Evolutionary conservation across 30 jellyfish, hydroid and myxozoan genomes (phyloP).

Genomic region (Pelagia noctiluca): DNA sequence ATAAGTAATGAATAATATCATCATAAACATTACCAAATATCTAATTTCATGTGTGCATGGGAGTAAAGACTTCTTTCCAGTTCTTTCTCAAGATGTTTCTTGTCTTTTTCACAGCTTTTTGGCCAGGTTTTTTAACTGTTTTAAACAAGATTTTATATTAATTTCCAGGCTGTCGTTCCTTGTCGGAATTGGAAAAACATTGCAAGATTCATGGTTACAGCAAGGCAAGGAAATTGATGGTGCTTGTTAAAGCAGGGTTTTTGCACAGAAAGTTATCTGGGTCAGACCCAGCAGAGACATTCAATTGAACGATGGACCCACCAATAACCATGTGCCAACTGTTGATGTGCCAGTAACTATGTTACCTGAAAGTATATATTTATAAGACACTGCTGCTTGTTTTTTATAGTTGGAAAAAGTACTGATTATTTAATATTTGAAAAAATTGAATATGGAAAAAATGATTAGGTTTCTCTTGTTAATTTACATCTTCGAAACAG

Average conservation of each 20-base stretch:
- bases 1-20: not conserved
- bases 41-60: not conserved
- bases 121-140: not conserved
- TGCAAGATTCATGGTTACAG: not conserved
- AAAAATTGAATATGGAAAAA: not conserved
- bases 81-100: not conserved
- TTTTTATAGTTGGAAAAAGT: not conserved
- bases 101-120: not conserved
- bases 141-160: no score
- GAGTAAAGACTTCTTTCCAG: constrained; percentile 1
- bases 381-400: constrained; percentile 2
- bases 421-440: not conserved
- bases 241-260: not conserved
- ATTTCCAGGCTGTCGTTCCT: not conserved
- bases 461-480: not conserved
- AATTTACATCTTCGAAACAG: no score
- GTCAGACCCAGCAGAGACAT: constrained; percentile 5
- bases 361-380: not conserved
- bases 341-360: not conserved
- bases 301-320: not conserved
- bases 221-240: constrained; percentile 3
- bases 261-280: constrained; percentile 2
- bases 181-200: not conserved
- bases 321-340: not conserved
- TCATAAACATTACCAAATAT: no score